A percentile compares a stretch with the other conserved stretches of the same genome.
These are phyloP conservation scores for Ormyrus nitidulus DNA, from an alignment of 2,888 invertebrate genomes.

Conservation along the genomic window DNA sequence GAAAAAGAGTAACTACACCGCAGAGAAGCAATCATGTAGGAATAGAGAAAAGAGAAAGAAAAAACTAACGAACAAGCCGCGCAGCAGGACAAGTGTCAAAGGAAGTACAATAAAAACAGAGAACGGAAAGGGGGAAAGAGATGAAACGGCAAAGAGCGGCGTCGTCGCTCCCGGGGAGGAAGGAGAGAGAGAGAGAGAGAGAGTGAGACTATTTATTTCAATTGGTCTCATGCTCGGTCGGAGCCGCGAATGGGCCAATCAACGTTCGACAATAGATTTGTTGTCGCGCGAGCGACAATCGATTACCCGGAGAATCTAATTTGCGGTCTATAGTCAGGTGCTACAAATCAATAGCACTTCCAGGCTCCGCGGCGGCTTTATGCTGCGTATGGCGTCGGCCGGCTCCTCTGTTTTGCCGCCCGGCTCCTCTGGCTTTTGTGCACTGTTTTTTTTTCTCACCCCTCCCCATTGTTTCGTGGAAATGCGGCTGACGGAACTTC, in stretches of 20 bases:
- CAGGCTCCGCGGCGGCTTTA: slow-evolving; percentile 5
- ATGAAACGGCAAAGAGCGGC: not conserved
- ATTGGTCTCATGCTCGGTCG: slow-evolving; percentile 52
- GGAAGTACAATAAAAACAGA: too few species aligned
- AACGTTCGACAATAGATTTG: slow-evolving; percentile 59
- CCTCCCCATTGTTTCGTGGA: too few species aligned
- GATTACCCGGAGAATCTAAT: slow-evolving; percentile 63
- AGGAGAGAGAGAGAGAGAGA: not conserved
- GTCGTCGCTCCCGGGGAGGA: not conserved
- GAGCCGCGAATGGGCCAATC: slow-evolving; percentile 58
- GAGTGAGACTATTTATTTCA: slow-evolving; percentile 53
- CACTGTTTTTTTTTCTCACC: too few species aligned
- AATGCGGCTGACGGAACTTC: too few species aligned
- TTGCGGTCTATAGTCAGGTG: slow-evolving; percentile 61
- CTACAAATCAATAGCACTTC: slow-evolving; percentile 63
- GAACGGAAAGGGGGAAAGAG: not conserved
- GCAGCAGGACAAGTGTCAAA: too few species aligned
- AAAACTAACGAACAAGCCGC: too few species aligned
- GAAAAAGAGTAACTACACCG: too few species aligned
- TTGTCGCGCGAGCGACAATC: slow-evolving; percentile 59
- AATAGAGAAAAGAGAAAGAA: slow-evolving; percentile 1
- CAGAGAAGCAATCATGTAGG: too few species aligned
- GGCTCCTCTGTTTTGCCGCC: not conserved
- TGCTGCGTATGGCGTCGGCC: not conserved
- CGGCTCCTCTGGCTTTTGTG: not conserved